Evolutionary conservation across 2,888 invertebrate species (phyloP).

Genomic region (Stenoptilia bipunctidactyla): DNA sequence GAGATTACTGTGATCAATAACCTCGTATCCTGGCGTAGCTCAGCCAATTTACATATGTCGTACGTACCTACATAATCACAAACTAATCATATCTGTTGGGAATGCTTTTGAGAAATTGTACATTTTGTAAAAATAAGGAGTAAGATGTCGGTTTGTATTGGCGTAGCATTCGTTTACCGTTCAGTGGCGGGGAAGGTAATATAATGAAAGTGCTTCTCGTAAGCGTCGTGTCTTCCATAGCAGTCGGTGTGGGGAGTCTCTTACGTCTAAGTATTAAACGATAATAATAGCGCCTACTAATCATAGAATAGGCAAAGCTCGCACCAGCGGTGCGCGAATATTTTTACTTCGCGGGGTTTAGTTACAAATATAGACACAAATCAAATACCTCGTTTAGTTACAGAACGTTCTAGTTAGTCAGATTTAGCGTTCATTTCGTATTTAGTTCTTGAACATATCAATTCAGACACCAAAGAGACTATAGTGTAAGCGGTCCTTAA

Average conservation of each 20-base stretch:
- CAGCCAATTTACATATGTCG: slow-evolving; percentile 12
- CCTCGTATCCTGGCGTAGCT: slow-evolving; percentile 19
- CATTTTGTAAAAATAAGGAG: slow-evolving; percentile 66
- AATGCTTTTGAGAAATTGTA: slow-evolving; percentile 64
- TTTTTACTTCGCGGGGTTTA: slow-evolving; percentile 46
- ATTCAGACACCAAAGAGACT: slow-evolving; percentile 67
- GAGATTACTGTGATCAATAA: slow-evolving; percentile 34
- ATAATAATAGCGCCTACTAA: slow-evolving; percentile 68
- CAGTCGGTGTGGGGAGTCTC: slow-evolving; percentile 60
- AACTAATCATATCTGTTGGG: slow-evolving; percentile 27
- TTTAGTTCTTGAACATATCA: slow-evolving; percentile 67
- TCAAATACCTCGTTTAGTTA: slow-evolving; percentile 68
- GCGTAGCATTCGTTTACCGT: slow-evolving; percentile 43
- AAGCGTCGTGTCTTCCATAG: slow-evolving; percentile 71
- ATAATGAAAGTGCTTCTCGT: slow-evolving; percentile 64
- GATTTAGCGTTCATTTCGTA: slow-evolving; percentile 56
- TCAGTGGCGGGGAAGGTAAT: slow-evolving; percentile 56
- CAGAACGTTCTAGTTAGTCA: slow-evolving; percentile 54
- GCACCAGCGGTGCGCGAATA: slow-evolving; percentile 37
- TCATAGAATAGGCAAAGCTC: slow-evolving; percentile 50
- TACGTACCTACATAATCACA: slow-evolving; percentile 26
- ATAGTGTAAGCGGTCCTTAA: slow-evolving; percentile 57
- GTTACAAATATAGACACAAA: slow-evolving; percentile 58
- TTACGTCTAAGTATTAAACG: slow-evolving; percentile 66
- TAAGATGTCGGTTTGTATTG: slow-evolving; percentile 58